Percentiles rank a stretch among this genome's conserved stretches.
These are phyloP conservation scores for Rallus limicola DNA, from an alignment of 2,113 vertebrate genomes.

Conservation along the genomic window DNA sequence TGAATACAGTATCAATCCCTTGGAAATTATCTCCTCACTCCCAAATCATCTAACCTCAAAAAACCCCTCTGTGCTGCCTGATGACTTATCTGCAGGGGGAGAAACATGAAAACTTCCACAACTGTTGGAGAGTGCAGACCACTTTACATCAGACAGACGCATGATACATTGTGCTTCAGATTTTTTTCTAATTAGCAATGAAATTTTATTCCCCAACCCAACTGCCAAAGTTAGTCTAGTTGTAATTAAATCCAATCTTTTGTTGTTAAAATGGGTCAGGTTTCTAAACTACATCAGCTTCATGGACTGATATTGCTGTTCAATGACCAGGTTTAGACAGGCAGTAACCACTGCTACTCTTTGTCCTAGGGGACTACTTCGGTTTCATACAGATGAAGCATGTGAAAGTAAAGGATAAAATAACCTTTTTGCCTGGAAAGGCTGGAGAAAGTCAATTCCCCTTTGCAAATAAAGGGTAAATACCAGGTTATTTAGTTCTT, in stretches of 20 bases:
- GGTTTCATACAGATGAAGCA: background rate
- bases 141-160: background rate
- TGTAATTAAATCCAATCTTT: conserved; percentile 11
- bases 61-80: background rate
- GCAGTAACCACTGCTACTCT: background rate
- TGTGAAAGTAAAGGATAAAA: conserved; percentile 22
- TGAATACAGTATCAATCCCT: background rate
- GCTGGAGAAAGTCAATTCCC: background rate
- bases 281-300: background rate
- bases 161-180: fast-evolving
- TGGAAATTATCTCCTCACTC: background rate
- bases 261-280: background rate
- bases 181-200: background rate
- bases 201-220: background rate
- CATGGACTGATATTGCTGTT: background rate
- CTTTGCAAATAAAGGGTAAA: background rate
- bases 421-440: background rate
- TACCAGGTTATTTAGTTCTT: background rate
- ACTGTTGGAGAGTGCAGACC: background rate
- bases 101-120: background rate
- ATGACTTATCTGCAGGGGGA: background rate
- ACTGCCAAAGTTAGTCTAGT: background rate
- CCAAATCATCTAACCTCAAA: background rate
- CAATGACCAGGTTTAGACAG: background rate
- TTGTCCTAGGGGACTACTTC: background rate